These are phyloP conservation scores for Drosophila borborema DNA, from an alignment of 2,888 invertebrate genomes.

Conservation along the genomic window DNA sequence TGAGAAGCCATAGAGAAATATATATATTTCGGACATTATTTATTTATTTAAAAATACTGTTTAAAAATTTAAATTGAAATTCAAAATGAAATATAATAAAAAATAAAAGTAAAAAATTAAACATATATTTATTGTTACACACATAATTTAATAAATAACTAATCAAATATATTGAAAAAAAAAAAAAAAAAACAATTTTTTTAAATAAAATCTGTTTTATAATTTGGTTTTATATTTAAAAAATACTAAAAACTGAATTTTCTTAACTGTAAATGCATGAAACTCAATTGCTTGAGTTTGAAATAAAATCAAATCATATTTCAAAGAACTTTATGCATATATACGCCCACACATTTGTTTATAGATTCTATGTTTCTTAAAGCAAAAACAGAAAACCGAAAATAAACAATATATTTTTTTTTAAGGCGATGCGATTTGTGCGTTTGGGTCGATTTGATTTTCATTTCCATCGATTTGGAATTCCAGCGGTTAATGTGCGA, in stretches of 20 bases:
- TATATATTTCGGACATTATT: too few relatives aligned
- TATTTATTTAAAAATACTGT: too few relatives aligned
- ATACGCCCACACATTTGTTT: constrained; percentile 25
- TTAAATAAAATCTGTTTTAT: neutral
- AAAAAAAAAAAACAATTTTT: too few relatives aligned
- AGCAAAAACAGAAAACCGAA: constrained; percentile 18
- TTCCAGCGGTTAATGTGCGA: constrained; percentile 64
- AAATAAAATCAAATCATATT: constrained; percentile 19
- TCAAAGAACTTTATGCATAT: constrained; percentile 10
- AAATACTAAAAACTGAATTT: too few relatives aligned
- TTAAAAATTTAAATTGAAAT: too few relatives aligned
- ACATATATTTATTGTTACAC: too few relatives aligned
- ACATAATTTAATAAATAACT: too few relatives aligned
- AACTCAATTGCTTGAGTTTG: neutral
- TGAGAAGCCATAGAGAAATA: too few relatives aligned
- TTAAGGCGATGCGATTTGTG: constrained; percentile 39
- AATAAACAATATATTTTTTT: constrained; percentile 6
- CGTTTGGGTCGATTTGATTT: constrained; percentile 45
- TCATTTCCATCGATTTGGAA: constrained; percentile 58
- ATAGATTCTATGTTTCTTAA: constrained; percentile 11
- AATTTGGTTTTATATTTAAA: neutral
- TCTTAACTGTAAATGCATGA: neutral
- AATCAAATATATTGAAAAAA: too few relatives aligned
- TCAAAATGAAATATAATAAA: too few relatives aligned
- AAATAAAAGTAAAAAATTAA: too few relatives aligned